Conservation (phyloP, 1,140 invertebrate genomes). For the Trinorchestia longiramus region DNA sequence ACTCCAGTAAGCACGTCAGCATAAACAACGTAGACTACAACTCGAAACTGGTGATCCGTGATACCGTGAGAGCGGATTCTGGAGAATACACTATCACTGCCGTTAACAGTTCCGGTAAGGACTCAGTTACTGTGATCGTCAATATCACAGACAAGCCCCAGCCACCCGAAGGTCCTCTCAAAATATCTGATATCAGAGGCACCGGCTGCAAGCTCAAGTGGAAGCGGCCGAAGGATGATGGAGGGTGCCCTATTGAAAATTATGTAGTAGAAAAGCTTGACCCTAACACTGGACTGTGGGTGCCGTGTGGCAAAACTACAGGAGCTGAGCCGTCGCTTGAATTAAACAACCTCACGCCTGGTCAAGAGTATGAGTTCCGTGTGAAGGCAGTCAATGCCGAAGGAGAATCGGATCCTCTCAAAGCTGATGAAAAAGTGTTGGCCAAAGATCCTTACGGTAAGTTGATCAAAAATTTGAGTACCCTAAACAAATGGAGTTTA, state of each 20-base stretch:
- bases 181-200: constrained; percentile 87
- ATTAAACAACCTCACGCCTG: constrained; percentile 87
- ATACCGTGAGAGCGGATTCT: constrained; percentile 83
- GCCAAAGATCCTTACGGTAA: constrained; percentile 95
- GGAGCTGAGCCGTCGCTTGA: constrained; percentile 80
- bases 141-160: constrained; percentile 91
- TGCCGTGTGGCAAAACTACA: constrained; percentile 85
- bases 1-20: constrained; percentile 76
- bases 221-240: constrained; percentile 92
- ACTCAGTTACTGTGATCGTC: constrained; percentile 89
- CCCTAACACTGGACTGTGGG: constrained; percentile 92
- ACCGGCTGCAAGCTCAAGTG: constrained; percentile 94
- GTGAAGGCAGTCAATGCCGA: constrained; percentile 96
- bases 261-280: constrained; percentile 86
- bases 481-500: not conserved
- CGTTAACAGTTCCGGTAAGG: constrained; percentile 86
- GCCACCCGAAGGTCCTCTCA: constrained; percentile 88
- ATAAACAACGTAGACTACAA: constrained; percentile 90
- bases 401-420: constrained; percentile 95
- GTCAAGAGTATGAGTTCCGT: constrained; percentile 94
- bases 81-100: constrained; percentile 91
- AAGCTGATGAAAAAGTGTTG: constrained; percentile 85
- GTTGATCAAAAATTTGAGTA: constrained; percentile 57
- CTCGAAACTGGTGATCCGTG: constrained; percentile 87
- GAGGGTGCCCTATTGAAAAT: constrained; percentile 74